Base-by-base conservation (phyloP, 1,140 invertebrate genomes). In the Drosophila equinoxialis region DNA sequence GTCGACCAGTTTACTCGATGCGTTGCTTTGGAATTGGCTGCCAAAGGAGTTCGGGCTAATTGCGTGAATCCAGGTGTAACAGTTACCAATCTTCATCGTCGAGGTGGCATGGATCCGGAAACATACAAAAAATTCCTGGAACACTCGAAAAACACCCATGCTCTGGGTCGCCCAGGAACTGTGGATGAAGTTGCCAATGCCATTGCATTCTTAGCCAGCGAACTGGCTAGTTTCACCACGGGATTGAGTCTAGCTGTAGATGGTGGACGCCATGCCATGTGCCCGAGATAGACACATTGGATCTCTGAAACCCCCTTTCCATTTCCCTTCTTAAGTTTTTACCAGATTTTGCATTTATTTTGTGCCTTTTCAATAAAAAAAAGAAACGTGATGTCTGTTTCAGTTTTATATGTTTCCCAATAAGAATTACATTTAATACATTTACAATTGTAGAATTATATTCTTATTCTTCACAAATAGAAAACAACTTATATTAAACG, bases 1-100 rank as follows among this genome's bases (percentile, higher is more conserved):
- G 92, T 99, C 0, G 97, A 99, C 92, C 98, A 98, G 89, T 94
- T 99, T 39, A 98, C 98, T 0, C 94, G 96, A 79, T 97, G 96
- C 81, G 93, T 94, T 13, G 96, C 96, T 26, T 93, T 98, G 73
- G 97, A 98, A 91, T 91, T 98, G 26, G 97, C 96, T 1, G 73
- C 94, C 0, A 96, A 97, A 93, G 94, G 96, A 70, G 95, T 98
- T 0, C 93, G 98, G 71, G 97, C 98, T 0, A 98, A 99, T 92
- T 94, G 95, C 74, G 96, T 98, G 0, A 97, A 97, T 93, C 97
- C 97, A 48, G 97, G 95, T 60, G 96, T 97, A 1, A 94, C 95
- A 57, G 81, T 95, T 1, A 97, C 97, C 13, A 95, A 97, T 85
- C 86, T 98, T 13, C 97, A 98, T 63, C 95, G 94, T 80, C 93